A percentile compares a stretch with the other conserved stretches of the same genome.
phyloP scores from a whole-genome alignment of 1,140 invertebrate genomes.

The Drosophila aff. region DNA sequence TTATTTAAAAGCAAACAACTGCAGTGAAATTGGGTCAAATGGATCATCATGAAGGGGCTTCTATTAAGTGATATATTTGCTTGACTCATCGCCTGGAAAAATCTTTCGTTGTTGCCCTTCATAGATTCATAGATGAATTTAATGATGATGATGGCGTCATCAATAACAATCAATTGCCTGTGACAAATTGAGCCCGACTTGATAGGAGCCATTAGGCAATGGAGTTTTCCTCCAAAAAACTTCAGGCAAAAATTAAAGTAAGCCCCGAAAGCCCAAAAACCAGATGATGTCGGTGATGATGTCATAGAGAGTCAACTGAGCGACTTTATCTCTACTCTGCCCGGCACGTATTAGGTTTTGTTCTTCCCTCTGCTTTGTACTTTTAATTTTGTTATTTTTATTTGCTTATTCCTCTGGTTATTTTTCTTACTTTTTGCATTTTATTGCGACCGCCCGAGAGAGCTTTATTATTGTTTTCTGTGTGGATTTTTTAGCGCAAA shows the following conservation, averaged over 20 bases:
- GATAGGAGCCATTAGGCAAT: conserved; percentile 17
- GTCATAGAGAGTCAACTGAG: conserved; percentile 70
- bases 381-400: conserved; percentile 59
- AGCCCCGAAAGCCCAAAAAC: conserved; percentile 39
- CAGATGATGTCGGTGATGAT: conserved; percentile 63
- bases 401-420: conserved; percentile 33
- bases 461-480: conserved; percentile 62
- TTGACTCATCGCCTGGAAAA: conserved; percentile 51
- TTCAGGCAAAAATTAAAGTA: conserved; percentile 38
- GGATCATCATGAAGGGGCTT: conserved; percentile 48
- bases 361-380: conserved; percentile 58
- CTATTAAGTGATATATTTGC: conserved; percentile 49
- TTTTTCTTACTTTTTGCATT: conserved; percentile 42
- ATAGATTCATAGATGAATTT: conserved; percentile 10
- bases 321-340: conserved; percentile 67
- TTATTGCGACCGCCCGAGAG: conserved; percentile 57
- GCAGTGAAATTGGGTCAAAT: conserved; percentile 59
- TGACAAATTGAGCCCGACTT: conserved; percentile 67
- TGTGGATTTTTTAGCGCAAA: conserved; percentile 68
- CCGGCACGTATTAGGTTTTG: conserved; percentile 51
- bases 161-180: conserved; percentile 80
- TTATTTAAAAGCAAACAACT: conserved; percentile 52
- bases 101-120: conserved; percentile 32
- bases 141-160: conserved; percentile 60
- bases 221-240: conserved; percentile 34